A percentile compares a stretch with the other conserved stretches of the same genome.
Evolutionary conservation across 2,888 invertebrate genomes (phyloP).

Genomic region (Rhodophaea formosa): DNA sequence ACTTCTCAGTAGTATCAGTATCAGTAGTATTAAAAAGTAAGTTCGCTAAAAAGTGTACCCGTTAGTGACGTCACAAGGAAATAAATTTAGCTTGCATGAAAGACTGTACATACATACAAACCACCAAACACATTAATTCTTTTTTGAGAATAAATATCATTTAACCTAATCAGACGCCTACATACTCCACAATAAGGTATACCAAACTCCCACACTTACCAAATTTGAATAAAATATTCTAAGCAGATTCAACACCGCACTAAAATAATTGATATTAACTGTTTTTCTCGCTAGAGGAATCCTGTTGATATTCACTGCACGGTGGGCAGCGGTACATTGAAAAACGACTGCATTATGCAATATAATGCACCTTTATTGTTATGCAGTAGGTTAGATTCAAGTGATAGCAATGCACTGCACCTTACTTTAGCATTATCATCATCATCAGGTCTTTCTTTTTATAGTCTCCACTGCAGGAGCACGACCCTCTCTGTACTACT

Average conservation of each 20-base stretch:
- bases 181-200: background rate
- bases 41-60: no score
- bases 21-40: no score
- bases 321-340: constrained; percentile 2
- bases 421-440: background rate
- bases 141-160: no score
- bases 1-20: no score
- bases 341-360: constrained; percentile 3
- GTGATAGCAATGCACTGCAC: background rate
- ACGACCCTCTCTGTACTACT: no score
- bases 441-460: no score
- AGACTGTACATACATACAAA: no score
- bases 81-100: no score
- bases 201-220: background rate
- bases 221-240: constrained; percentile 11
- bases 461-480: no score
- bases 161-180: no score
- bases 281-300: constrained; percentile 3
- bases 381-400: constrained; percentile 7
- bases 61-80: no score
- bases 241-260: constrained; percentile 1
- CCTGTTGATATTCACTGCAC: constrained; percentile 1
- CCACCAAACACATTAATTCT: no score
- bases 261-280: constrained; percentile 14
- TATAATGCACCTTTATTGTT: constrained; percentile 2